Evolutionary conservation across 2,888 invertebrate species (phyloP).

Genomic region (Tribolium freemani): DNA sequence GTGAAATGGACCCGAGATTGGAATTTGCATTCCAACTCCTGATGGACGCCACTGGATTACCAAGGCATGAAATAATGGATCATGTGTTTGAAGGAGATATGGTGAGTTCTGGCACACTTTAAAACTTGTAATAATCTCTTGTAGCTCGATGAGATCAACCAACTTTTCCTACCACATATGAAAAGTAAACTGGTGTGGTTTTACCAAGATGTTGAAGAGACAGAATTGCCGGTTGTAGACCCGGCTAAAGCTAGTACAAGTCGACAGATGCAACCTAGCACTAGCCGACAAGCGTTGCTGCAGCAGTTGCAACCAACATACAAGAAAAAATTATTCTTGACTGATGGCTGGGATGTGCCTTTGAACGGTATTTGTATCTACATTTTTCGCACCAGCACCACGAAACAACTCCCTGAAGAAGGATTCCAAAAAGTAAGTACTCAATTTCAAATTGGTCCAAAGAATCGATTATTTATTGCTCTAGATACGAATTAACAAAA

Average conservation of each 20-base stretch:
- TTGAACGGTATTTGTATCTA: conserved; percentile 88
- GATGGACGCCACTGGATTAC: conserved; percentile 86
- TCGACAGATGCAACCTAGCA: conserved; percentile 59
- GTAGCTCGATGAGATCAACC: conserved; percentile 89
- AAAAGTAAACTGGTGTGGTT: conserved; percentile 89
- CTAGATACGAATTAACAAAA: no score
- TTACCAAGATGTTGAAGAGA: conserved; percentile 88
- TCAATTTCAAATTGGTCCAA: no score
- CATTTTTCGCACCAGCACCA: conserved; percentile 86
- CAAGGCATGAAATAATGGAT: conserved; percentile 90
- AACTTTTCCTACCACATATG: conserved; percentile 88
- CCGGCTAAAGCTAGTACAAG: conserved; percentile 60
- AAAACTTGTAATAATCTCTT: conserved; percentile 46
- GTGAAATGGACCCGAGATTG: conserved; percentile 93
- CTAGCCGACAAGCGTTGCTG: conserved; percentile 63
- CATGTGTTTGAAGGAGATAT: conserved; percentile 92
- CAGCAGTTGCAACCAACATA: conserved; percentile 63
- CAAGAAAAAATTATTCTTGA: conserved; percentile 86
- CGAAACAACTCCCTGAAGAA: conserved; percentile 90
- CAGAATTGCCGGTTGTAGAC: conserved; percentile 64
- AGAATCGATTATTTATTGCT: no score
- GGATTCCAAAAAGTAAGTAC: conserved; percentile 90
- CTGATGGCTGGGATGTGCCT: conserved; percentile 86
- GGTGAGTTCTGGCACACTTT: conserved; percentile 67
- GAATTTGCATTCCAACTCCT: conserved; percentile 92